phyloP scores from a whole-genome alignment of 1,140 invertebrate species.

The Eurosta solidaginis region DNA sequence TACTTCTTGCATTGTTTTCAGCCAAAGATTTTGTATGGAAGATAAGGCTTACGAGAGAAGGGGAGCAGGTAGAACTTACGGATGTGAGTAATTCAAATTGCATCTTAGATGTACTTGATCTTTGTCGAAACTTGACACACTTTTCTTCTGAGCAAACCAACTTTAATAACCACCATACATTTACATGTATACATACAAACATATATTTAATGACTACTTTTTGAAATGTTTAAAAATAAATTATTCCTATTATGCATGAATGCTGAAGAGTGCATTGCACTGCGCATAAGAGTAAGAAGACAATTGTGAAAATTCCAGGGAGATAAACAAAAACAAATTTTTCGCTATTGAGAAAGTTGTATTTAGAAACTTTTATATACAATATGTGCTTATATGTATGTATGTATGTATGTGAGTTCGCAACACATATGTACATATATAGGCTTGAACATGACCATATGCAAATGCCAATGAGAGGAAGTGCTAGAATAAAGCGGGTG shows the following conservation, averaged over 20 bases:
- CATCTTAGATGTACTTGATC: slow-evolving; percentile 32
- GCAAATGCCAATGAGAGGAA: too few relatives aligned
- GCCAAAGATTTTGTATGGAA: neutral
- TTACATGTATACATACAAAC: neutral
- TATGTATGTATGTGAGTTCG: neutral
- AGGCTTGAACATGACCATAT: too few relatives aligned
- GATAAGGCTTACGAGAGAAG: neutral
- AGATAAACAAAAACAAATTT: slow-evolving; percentile 33
- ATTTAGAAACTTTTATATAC: neutral
- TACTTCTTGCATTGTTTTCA: neutral
- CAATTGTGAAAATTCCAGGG: slow-evolving; percentile 50
- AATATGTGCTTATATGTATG: neutral
- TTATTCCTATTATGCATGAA: slow-evolving; percentile 7
- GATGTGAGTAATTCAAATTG: neutral
- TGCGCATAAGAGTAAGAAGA: neutral
- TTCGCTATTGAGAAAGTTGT: slow-evolving; percentile 4
- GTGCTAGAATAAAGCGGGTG: neutral
- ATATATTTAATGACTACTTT: neutral
- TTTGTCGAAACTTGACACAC: slow-evolving; percentile 35
- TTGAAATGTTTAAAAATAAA: neutral
- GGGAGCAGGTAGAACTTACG: neutral
- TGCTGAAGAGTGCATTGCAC: neutral
- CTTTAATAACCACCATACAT: slow-evolving; percentile 40
- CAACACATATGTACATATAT: neutral
- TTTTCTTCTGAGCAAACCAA: slow-evolving; percentile 32